A percentile compares a stretch with the other conserved stretches of the same genome.
These are phyloP conservation scores for Leptinotarsa defecta DNA, from an alignment of 1,140 invertebrate genomes.

Conservation along the genomic window DNA sequence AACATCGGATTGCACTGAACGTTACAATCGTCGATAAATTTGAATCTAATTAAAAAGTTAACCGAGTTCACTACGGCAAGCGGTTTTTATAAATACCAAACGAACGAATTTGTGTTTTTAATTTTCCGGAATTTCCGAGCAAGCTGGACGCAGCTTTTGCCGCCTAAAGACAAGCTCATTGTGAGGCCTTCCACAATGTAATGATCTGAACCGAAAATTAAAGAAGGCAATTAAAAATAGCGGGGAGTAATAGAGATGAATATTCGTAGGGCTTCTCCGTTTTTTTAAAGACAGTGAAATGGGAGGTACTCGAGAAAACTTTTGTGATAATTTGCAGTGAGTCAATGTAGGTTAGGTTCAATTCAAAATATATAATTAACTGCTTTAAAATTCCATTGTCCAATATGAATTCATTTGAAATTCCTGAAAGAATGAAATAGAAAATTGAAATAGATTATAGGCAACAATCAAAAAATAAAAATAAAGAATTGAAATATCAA, in stretches of 20 bases:
- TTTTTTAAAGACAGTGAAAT: too few species aligned
- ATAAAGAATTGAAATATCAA: too few species aligned
- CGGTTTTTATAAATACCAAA: constrained; percentile 20
- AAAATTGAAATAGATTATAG: too few species aligned
- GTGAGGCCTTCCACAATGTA: background rate
- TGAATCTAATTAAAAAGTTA: constrained; percentile 20
- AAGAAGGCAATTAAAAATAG: background rate
- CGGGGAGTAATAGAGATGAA: constrained; percentile 1
- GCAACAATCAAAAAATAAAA: too few species aligned
- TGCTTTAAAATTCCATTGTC: too few species aligned
- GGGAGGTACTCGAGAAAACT: too few species aligned
- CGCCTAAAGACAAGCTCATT: constrained; percentile 9
- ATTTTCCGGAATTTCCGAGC: background rate
- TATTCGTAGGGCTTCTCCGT: background rate
- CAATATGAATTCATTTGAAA: too few species aligned
- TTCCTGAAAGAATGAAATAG: too few species aligned
- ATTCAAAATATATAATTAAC: too few species aligned
- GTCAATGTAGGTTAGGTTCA: too few species aligned
- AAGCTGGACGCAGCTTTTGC: constrained; percentile 3
- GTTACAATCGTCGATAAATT: constrained; percentile 16
- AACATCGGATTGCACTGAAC: too few species aligned
- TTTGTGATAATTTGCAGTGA: too few species aligned
- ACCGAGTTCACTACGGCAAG: constrained; percentile 6
- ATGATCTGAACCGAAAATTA: background rate
- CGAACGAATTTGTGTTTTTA: constrained; percentile 22